Base-by-base conservation (phyloP, 1,140 invertebrate species). In the Pseudomyrmex gracilis region DNA sequence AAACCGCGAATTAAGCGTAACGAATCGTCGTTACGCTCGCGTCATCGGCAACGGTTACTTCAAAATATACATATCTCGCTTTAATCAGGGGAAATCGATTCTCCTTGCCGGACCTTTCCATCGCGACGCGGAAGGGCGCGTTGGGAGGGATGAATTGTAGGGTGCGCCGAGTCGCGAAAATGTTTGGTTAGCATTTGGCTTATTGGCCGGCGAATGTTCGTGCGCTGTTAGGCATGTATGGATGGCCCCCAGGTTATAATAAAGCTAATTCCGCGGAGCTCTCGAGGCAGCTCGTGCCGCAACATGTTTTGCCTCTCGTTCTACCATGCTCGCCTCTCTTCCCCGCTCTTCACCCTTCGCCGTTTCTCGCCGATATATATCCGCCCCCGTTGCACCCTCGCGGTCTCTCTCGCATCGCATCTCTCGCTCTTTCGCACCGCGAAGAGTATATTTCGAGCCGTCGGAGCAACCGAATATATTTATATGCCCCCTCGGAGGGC, bases 211-310 rank as follows among this genome's bases (percentile, higher is more conserved):
- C 84, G 87, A 85, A 91, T 93, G 92, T 92, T 93, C 89, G 85
- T 90, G 88, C 90, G 89, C 91, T 92, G 92, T 94, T 93, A 92
- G 90, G 88, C 90, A 86, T 89, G 91, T 93, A 93, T 92, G 89
- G 91, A 92, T 93, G 90, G 93, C 93, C 94, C 93, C 93, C 90
- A 93, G 93, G 93, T 93, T 94, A 93, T 94, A 94, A 94, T 94
- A 94, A 94, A 94, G 93, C 93, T 94, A 94, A 94, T 94, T 94
- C 91, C 91, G 90, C 91, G 91, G 91, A 90, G 92, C 91, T 92
- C 93, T 93, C 91, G 91, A 93, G 93, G 92, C 91, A 92, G 92
- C 93, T 93, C 92, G 93, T 93, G 93, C 92, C 92, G 90, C 92
- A 93, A 93, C 93, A 93, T 94, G 93, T 93, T 93, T 93, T 91